phyloP scores from a whole-genome alignment of 2,113 vertebrate genomes.

The Larimichthys crocea region DNA sequence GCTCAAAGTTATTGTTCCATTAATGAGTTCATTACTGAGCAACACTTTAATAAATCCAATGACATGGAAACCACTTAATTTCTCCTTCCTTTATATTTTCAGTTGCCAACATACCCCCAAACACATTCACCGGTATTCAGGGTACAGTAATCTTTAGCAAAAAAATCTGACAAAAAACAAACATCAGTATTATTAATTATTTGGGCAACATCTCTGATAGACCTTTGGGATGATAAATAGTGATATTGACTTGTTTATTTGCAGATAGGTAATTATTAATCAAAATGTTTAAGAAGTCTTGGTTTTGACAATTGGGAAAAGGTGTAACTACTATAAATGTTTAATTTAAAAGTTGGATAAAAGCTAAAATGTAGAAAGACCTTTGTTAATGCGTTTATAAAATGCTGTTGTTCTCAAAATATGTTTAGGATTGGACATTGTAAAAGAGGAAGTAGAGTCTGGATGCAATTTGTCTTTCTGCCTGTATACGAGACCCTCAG shows the following conservation, averaged over 20 bases:
- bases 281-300: no score
- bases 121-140: rapidly evolving
- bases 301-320: neutral
- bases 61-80: neutral
- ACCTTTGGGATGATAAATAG: neutral
- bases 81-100: neutral
- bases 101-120: rapidly evolving
- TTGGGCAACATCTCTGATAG: neutral
- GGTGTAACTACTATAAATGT: no score
- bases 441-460: neutral
- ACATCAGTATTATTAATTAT: neutral
- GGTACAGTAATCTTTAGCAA: neutral
- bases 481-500: neutral
- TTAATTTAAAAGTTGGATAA: no score
- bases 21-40: neutral
- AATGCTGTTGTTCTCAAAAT: no score
- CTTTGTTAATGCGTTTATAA: neutral
- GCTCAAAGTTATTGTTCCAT: rapidly evolving
- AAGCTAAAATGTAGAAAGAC: no score
- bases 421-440: neutral
- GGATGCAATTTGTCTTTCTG: neutral
- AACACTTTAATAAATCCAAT: rapidly evolving
- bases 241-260: neutral
- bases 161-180: neutral
- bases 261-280: conserved; percentile 2